Evolutionary conservation across 2,113 vertebrate genomes (phyloP).

Genomic region (Macquaria australasica): DNA sequence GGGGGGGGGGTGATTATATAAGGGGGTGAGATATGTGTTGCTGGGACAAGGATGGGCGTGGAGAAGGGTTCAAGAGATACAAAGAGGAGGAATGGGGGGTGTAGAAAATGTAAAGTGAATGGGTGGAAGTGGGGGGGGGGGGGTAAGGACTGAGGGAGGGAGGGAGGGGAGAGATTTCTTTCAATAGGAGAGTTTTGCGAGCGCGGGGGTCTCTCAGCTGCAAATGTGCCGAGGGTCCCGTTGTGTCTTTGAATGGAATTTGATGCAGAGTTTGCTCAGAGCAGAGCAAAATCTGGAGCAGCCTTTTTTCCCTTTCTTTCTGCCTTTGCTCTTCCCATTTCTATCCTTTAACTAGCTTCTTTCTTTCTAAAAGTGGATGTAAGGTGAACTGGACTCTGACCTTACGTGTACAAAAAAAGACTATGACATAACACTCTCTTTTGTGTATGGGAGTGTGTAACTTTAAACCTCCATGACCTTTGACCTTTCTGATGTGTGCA

Average conservation of each 20-base stretch:
- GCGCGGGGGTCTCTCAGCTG: neutral
- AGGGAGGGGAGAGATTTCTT: slow-evolving; percentile 43
- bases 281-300: slow-evolving; percentile 6
- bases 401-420: slow-evolving; percentile 15
- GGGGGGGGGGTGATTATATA: slow-evolving; percentile 64
- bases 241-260: slow-evolving; percentile 35
- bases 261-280: slow-evolving; percentile 3
- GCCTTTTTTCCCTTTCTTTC: slow-evolving; percentile 1
- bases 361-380: slow-evolving; percentile 1
- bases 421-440: neutral
- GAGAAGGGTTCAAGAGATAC: slow-evolving; percentile 40
- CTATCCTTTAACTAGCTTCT: neutral
- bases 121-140: neutral
- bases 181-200: slow-evolving; percentile 28
- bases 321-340: neutral
- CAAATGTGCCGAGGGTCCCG: neutral
- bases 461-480: slow-evolving; percentile 21
- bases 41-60: slow-evolving; percentile 25
- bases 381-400: slow-evolving; percentile 35
- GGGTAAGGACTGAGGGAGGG: neutral
- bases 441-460: slow-evolving; percentile 4
- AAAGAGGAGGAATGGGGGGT: slow-evolving; percentile 45
- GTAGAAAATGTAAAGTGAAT: slow-evolving; percentile 57
- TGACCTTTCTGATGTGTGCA: slow-evolving; percentile 18
- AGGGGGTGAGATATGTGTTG: slow-evolving; percentile 75